Evolutionary conservation across 2,797 vertebrate genomes (phyloP), one percentile per base, ranked within the genome.

Genomic region (Hydrolagus colliei): DNA sequence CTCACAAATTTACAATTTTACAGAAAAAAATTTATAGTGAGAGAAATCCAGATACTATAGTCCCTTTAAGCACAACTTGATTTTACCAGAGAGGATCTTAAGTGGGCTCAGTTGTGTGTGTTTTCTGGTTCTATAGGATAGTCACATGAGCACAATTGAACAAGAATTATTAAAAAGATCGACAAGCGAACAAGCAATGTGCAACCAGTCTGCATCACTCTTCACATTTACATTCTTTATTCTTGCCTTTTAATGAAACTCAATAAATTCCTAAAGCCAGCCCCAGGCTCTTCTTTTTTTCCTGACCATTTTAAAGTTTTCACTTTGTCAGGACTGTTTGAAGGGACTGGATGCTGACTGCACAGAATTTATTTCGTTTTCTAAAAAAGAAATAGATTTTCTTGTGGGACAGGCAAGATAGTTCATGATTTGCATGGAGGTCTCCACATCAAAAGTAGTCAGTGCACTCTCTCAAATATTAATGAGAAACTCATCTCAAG

Each of bases 381-480:
- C 32, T 84, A 20, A 84, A 71, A 41, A 16, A 32, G 62, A 14
- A 59, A 41, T 41, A 41, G 41, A 68, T 14, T 67, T 84, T 63
- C 79, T 68, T 71, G 32, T 82, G 62, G 79, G 79, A 20, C 65
- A 68, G 9, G 16, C 79, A 82, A 41, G 79, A 20, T 18, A 84
- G 79, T 84, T 71, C 92, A 91, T 93, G 90, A 96, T 98, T 97
- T 97, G 94, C 97, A 99, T 98, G 93, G 95, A 96, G 95, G 95
- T 94, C 96, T 88, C 91, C 90, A 97, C 95, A 97, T 98, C 96
- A 97, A 96, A 97, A 93, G 92, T 93, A 92, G 91, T 89, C 92
- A 93, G 94, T 96, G 95, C 94, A 95, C 95, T 96, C 95, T 96
- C 94, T 97, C 92, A 97, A 96, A 96, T 96, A 97, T 97, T 97